Evolutionary conservation across 1,140 invertebrate genomes (phyloP).

Genomic region (Eriocheir sinensis): DNA sequence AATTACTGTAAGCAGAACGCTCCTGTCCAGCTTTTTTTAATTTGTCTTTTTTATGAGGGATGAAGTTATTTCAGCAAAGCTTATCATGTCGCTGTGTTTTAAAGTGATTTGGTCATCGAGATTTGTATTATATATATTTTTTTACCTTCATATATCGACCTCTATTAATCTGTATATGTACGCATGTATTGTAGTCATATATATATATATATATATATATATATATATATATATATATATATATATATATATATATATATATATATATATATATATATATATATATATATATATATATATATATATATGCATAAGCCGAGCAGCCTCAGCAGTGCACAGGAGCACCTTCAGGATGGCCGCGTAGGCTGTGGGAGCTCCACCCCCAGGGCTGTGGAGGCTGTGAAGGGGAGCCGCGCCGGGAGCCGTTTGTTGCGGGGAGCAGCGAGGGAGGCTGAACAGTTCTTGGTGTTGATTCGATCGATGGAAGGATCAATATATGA

Average conservation of each 20-base stretch:
- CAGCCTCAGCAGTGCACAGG: not conserved
- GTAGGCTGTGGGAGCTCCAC: not conserved
- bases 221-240: conserved; percentile 58
- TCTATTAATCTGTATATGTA: not conserved
- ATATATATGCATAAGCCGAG: not conserved
- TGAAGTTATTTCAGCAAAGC: too few species aligned
- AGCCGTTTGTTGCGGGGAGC: not conserved
- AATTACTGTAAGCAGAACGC: too few species aligned
- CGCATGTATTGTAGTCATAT: not conserved
- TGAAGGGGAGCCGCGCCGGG: not conserved
- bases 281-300: not conserved
- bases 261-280: conserved; percentile 39
- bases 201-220: not conserved
- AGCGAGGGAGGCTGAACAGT: not conserved
- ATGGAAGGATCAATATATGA: conserved; percentile 25
- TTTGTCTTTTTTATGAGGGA: too few species aligned
- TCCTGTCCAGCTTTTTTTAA: too few species aligned
- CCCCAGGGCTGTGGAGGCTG: not conserved
- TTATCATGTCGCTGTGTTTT: too few species aligned
- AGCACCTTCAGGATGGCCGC: not conserved
- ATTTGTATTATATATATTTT: too few species aligned
- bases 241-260: conserved; percentile 19
- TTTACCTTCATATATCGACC: not conserved
- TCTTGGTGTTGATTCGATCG: conserved; percentile 10
- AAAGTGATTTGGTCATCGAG: too few species aligned